Conservation (phyloP, 1,140 invertebrate genomes). For the Neodiprion pinetum region DNA sequence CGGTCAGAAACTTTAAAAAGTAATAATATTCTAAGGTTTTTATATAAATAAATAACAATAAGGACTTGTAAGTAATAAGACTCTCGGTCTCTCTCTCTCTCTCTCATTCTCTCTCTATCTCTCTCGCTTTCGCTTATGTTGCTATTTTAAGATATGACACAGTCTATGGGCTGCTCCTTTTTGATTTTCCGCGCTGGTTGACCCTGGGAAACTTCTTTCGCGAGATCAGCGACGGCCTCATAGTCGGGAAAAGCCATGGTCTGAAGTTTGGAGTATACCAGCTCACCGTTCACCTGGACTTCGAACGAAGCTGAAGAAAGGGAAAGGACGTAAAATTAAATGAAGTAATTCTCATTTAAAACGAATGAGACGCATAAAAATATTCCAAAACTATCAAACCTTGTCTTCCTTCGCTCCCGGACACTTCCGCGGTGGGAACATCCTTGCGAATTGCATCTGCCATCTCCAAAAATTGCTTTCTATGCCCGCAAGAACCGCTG, state of each 20-base stretch:
- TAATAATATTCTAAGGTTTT: not conserved
- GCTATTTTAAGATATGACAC: constrained; percentile 56
- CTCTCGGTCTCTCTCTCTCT: no score
- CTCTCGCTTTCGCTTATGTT: not conserved
- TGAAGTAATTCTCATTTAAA: not conserved
- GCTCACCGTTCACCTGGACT: constrained; percentile 66
- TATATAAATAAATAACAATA: no score
- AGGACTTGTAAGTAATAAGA: no score
- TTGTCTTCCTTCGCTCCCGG: constrained; percentile 65
- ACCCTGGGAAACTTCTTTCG: constrained; percentile 62
- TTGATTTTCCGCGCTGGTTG: constrained; percentile 58
- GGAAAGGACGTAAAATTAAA: constrained; percentile 25
- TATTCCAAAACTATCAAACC: constrained; percentile 50
- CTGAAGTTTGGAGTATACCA: constrained; percentile 72
- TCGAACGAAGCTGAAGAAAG: constrained; percentile 70
- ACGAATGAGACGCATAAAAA: not conserved
- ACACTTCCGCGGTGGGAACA: constrained; percentile 63
- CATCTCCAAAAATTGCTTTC: constrained; percentile 67
- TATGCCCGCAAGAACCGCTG: constrained; percentile 70
- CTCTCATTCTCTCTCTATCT: no score
- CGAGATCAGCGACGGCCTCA: constrained; percentile 65
- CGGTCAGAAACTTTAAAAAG: not conserved
- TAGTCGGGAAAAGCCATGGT: constrained; percentile 71
- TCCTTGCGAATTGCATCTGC: constrained; percentile 61
- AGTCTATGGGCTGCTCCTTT: constrained; percentile 65